Evolutionary conservation across 2,888 invertebrate species (phyloP).

Genomic region (Mechanitis messenoides): DNA sequence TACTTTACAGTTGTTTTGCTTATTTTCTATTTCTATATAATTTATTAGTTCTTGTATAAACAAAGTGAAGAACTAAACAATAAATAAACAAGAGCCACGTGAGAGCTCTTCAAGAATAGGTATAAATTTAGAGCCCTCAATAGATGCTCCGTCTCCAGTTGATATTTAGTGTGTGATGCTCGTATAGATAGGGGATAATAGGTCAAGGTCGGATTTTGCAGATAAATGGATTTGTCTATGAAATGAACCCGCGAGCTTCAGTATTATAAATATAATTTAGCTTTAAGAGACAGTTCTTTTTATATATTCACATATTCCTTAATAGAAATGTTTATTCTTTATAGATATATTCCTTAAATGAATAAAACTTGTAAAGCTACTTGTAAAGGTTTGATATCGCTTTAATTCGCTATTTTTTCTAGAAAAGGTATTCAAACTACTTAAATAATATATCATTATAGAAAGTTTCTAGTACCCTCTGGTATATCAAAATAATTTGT

Average conservation of each 20-base stretch:
- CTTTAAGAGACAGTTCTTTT: not conserved
- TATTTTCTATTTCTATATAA: too few relatives aligned
- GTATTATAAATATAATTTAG: not conserved
- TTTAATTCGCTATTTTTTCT: too few relatives aligned
- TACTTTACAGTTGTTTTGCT: too few relatives aligned
- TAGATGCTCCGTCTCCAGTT: not conserved
- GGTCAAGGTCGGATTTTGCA: slow-evolving; percentile 24
- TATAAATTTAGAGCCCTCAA: slow-evolving; percentile 1
- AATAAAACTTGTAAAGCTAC: too few relatives aligned
- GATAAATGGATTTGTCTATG: slow-evolving; percentile 7
- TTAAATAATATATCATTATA: too few relatives aligned
- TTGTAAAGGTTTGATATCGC: too few relatives aligned
- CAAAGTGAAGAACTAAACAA: not conserved
- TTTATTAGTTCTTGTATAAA: too few relatives aligned
- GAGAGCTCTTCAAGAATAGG: not conserved
- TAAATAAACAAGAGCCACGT: not conserved
- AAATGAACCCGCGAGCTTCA: not conserved
- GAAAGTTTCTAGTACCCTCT: too few relatives aligned
- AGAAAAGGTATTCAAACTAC: too few relatives aligned
- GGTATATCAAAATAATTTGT: too few relatives aligned
- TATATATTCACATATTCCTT: not conserved
- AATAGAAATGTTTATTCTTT: too few relatives aligned
- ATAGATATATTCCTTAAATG: too few relatives aligned
- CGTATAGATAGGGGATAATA: slow-evolving; percentile 21
- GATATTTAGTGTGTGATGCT: slow-evolving; percentile 16